Conservation (phyloP, 2,888 invertebrate genomes). For the Aleiodes alternator region DNA sequence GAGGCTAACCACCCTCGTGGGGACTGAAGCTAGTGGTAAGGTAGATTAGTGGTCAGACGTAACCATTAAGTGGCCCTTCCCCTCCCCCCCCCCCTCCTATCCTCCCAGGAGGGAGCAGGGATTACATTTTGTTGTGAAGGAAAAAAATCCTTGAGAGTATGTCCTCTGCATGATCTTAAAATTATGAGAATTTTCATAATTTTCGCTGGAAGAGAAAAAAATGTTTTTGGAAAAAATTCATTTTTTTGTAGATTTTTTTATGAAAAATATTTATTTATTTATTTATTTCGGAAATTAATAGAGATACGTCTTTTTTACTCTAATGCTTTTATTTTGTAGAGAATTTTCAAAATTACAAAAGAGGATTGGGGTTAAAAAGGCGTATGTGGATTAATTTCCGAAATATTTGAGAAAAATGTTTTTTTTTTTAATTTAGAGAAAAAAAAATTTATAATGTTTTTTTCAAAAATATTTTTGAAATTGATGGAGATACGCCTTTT, state of each 20-base stretch:
- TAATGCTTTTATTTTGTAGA: too few species aligned
- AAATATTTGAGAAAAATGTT: too few species aligned
- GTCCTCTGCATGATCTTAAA: slow-evolving; percentile 22
- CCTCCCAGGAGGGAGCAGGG: slow-evolving; percentile 1
- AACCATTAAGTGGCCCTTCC: slow-evolving; percentile 65
- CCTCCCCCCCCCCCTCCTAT: slow-evolving; percentile 8
- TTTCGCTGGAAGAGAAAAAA: not conserved
- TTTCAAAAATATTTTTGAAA: too few species aligned
- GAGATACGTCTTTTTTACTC: too few species aligned
- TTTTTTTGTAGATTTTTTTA: not conserved
- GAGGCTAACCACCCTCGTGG: slow-evolving; percentile 64
- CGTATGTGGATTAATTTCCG: too few species aligned
- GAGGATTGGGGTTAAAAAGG: too few species aligned
- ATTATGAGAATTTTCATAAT: not conserved
- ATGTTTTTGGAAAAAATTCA: too few species aligned
- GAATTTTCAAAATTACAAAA: too few species aligned
- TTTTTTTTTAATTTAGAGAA: too few species aligned
- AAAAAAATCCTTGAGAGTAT: slow-evolving; percentile 42
- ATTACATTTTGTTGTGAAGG: slow-evolving; percentile 39
- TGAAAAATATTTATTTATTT: not conserved
- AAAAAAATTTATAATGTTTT: too few species aligned
- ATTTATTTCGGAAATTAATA: too few species aligned
- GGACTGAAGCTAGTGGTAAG: slow-evolving; percentile 63
- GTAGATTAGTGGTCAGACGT: slow-evolving; percentile 68
- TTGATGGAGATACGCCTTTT: too few species aligned